Conservation (phyloP, 2,113 vertebrate genomes). For the Ammospiza nelsoni region DNA sequence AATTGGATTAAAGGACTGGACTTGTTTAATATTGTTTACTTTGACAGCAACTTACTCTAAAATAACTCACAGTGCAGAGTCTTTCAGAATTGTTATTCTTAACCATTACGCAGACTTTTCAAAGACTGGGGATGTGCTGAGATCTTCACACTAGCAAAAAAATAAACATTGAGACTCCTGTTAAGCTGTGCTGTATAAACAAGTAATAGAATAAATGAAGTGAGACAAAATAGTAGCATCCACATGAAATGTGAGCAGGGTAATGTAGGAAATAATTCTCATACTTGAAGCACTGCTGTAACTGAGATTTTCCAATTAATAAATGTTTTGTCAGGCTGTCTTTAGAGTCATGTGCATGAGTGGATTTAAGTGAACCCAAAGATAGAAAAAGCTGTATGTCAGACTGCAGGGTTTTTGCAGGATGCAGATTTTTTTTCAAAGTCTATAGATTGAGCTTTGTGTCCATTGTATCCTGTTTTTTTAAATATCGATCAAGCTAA, state of each 20-base stretch:
- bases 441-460: background rate
- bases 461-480: background rate
- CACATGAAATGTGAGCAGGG: background rate
- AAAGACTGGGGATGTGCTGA: background rate
- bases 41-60: background rate
- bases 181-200: background rate
- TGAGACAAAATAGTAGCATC: background rate
- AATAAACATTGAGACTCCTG: background rate
- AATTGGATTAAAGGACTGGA: background rate
- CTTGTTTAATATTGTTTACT: slow-evolving; percentile 1
- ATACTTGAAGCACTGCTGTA: background rate
- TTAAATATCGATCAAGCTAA: background rate
- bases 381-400: background rate
- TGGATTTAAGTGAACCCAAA: background rate
- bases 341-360: background rate
- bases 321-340: background rate
- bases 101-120: background rate
- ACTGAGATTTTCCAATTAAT: background rate
- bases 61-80: background rate
- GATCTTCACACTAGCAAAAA: background rate
- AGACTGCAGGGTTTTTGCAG: background rate
- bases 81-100: slow-evolving; percentile 28
- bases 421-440: background rate
- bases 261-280: background rate
- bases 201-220: slow-evolving; percentile 33